phyloP scores from a whole-genome alignment of 2,113 vertebrate genomes.

The Embiotoca jacksoni region DNA sequence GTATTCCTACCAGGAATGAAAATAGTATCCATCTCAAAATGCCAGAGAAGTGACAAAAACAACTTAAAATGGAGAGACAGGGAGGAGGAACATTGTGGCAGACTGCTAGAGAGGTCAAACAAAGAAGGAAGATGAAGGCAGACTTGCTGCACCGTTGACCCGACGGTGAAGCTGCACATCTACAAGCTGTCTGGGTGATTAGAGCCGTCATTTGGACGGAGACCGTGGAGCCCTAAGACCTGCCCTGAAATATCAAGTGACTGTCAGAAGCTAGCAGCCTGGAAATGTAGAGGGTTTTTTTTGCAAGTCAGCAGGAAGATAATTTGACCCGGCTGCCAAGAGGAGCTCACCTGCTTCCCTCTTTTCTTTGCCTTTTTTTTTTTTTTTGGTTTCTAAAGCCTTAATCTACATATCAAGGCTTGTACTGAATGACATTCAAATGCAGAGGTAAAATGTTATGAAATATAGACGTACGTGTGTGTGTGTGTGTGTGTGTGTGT shows the following conservation, averaged over 20 bases:
- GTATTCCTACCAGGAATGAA: slow-evolving; percentile 16
- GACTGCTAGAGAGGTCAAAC: slow-evolving; percentile 26
- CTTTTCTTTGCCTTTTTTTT: not conserved
- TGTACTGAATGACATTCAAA: not conserved
- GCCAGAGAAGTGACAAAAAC: not conserved
- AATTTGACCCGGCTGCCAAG: slow-evolving; percentile 5
- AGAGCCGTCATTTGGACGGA: slow-evolving; percentile 47
- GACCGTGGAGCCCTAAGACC: slow-evolving; percentile 18
- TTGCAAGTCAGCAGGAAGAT: slow-evolving; percentile 36
- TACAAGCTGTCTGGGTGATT: slow-evolving; percentile 27
- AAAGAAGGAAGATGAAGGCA: slow-evolving; percentile 24
- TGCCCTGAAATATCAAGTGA: slow-evolving; percentile 12
- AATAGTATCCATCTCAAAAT: slow-evolving; percentile 18
- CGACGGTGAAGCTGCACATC: slow-evolving; percentile 33
- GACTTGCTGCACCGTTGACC: slow-evolving; percentile 36
- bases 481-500: slow-evolving; percentile 14
- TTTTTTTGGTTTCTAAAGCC: not conserved
- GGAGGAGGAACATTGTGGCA: slow-evolving; percentile 4
- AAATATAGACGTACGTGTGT: not conserved
- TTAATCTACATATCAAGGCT: not conserved
- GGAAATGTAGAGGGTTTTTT: not conserved
- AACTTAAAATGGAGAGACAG: not conserved
- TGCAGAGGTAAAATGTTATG: not conserved
- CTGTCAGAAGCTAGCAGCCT: slow-evolving; percentile 10
- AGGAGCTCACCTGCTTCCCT: slow-evolving; percentile 18